Conservation (phyloP, 2,888 invertebrate species). For the Blastobasis lacticolella region DNA sequence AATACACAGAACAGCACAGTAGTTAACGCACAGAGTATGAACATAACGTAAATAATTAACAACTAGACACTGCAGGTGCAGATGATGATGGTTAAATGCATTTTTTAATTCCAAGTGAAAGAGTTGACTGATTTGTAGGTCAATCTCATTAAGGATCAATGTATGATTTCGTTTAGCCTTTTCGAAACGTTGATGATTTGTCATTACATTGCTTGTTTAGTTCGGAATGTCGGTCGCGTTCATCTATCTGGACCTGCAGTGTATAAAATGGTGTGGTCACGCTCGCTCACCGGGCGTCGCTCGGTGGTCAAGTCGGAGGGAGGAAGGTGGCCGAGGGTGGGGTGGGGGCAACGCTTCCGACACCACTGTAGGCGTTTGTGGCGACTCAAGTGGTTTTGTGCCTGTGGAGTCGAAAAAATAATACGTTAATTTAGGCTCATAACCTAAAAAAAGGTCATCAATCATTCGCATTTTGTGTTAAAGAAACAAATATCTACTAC, state of each 20-base stretch:
- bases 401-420: conserved; percentile 33
- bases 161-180: neutral
- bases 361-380: conserved; percentile 84
- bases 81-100: conserved; percentile 26
- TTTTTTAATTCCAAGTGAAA: neutral
- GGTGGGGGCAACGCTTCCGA: conserved; percentile 61
- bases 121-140: neutral
- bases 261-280: conserved; percentile 51
- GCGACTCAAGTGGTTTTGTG: conserved; percentile 88
- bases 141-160: neutral
- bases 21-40: conserved; percentile 55
- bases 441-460: neutral
- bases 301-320: conserved; percentile 71
- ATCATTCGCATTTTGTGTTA: neutral
- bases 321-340: conserved; percentile 65
- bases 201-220: conserved; percentile 12
- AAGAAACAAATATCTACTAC: no score
- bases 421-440: neutral
- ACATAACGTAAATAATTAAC: conserved; percentile 37
- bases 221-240: conserved; percentile 48
- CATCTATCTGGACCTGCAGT: conserved; percentile 54
- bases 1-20: conserved; percentile 64
- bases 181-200: conserved; percentile 3
- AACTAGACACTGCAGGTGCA: conserved; percentile 59
- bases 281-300: conserved; percentile 74